A percentile compares a stretch with the other conserved stretches of the same genome.
These are phyloP conservation scores for Conops quadrifasciatus DNA, from an alignment of 2,888 invertebrate genomes.

Conservation along the genomic window DNA sequence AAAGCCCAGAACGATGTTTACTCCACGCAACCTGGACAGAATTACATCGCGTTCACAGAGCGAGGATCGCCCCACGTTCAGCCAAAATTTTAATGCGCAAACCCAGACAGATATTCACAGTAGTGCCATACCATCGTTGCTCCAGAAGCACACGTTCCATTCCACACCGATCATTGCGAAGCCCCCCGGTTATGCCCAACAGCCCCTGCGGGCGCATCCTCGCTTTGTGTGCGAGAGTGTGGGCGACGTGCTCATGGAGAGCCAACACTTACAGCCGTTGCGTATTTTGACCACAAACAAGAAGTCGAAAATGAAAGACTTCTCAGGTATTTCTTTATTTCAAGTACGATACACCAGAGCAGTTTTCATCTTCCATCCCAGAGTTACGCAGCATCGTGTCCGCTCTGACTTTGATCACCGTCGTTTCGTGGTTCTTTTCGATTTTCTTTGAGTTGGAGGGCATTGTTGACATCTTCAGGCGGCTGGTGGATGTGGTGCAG, in stretches of 20 bases:
- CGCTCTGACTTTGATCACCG: slow-evolving; percentile 40
- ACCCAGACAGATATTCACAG: slow-evolving; percentile 35
- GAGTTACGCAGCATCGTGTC: slow-evolving; percentile 41
- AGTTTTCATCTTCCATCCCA: not conserved
- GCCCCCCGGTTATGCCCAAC: too few species aligned
- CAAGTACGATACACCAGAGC: not conserved
- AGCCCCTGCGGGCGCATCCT: not conserved
- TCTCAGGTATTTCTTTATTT: slow-evolving; percentile 34
- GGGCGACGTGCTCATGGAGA: slow-evolving; percentile 34
- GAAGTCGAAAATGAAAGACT: slow-evolving; percentile 34
- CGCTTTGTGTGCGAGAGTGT: slow-evolving; percentile 31
- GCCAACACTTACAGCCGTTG: slow-evolving; percentile 30
- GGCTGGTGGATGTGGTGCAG: slow-evolving; percentile 28
- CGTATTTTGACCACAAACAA: slow-evolving; percentile 33
- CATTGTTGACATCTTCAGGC: slow-evolving; percentile 33
- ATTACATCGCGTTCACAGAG: slow-evolving; percentile 29
- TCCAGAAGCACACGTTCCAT: not conserved
- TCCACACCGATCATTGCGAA: not conserved
- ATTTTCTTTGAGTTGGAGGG: slow-evolving; percentile 42
- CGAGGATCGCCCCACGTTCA: slow-evolving; percentile 16
- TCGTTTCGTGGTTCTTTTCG: slow-evolving; percentile 42
- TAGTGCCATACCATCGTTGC: not conserved
- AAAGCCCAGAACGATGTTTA: slow-evolving; percentile 39
- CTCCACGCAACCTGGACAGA: slow-evolving; percentile 38
- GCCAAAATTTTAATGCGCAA: slow-evolving; percentile 36